phyloP scores from a whole-genome alignment of 2,888 invertebrate species.

The Chesias legatella region DNA sequence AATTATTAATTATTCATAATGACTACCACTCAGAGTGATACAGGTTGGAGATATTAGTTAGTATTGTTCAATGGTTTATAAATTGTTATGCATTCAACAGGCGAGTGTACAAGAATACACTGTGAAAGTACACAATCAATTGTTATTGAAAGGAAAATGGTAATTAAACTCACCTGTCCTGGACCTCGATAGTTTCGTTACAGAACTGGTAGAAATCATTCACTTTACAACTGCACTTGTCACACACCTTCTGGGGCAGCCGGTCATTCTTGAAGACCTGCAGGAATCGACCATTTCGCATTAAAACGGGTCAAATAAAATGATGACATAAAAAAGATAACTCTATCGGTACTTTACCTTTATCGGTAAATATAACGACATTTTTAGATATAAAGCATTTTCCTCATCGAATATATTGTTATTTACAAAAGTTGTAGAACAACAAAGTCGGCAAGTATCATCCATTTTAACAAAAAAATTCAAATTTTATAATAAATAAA shows the following conservation, averaged over 20 bases:
- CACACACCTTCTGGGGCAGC: conserved; percentile 86
- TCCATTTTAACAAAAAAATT: conserved; percentile 52
- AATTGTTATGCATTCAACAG: not conserved
- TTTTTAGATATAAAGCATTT: conserved; percentile 84
- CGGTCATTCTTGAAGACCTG: conserved; percentile 84
- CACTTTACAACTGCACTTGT: conserved; percentile 85
- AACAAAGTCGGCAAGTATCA: conserved; percentile 69
- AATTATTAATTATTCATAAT: too few relatives aligned
- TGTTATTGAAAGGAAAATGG: not conserved
- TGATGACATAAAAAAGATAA: conserved; percentile 13
- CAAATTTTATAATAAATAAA: conserved; percentile 10
- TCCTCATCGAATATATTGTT: conserved; percentile 85
- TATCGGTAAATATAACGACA: conserved; percentile 86
- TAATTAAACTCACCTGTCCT: conserved; percentile 72
- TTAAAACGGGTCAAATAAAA: conserved; percentile 10
- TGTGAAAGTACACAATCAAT: not conserved
- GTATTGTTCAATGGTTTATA: not conserved
- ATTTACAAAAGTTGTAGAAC: conserved; percentile 78
- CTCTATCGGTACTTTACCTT: conserved; percentile 75
- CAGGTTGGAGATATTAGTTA: too few relatives aligned
- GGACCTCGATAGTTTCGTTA: conserved; percentile 84
- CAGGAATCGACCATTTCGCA: conserved; percentile 29
- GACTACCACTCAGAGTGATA: too few relatives aligned
- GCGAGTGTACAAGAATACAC: not conserved
- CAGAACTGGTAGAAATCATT: conserved; percentile 87